phyloP scores from a whole-genome alignment of 2,888 invertebrate genomes.

The Pilophorus perplexus region DNA sequence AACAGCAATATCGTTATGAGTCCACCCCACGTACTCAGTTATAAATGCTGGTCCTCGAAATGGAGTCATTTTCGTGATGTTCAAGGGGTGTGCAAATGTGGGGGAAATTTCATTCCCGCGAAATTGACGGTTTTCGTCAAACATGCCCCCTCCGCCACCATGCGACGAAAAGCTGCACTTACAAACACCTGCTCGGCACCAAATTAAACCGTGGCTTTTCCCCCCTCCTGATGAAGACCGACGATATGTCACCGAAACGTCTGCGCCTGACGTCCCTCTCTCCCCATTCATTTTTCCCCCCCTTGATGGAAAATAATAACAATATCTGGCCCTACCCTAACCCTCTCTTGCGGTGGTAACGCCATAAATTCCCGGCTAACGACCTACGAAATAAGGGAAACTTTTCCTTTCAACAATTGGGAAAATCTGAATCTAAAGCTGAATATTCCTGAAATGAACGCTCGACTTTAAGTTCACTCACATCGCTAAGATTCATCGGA shows the following conservation, averaged over 20 bases:
- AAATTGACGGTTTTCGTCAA: constrained; percentile 29
- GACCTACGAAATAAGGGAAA: no score
- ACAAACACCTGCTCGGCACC: constrained; percentile 30
- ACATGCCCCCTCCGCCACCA: background rate
- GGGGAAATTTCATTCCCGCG: no score
- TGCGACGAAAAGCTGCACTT: background rate
- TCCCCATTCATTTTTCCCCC: background rate
- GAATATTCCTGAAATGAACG: no score
- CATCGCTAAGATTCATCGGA: no score
- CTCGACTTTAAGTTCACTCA: no score
- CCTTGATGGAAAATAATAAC: background rate
- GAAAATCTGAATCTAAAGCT: background rate
- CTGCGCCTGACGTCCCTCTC: constrained; percentile 8
- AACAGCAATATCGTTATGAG: no score
- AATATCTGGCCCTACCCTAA: background rate
- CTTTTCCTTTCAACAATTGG: background rate
- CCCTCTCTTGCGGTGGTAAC: no score
- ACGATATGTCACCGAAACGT: constrained; percentile 30
- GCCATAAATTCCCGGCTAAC: no score
- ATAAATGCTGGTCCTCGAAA: no score
- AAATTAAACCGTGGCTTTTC: constrained; percentile 12
- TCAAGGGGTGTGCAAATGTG: no score
- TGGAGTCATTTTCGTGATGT: no score
- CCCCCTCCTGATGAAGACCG: constrained; percentile 20
- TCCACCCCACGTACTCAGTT: no score